Conservation (phyloP, 2,888 invertebrate species). For the Pheosia gnoma region DNA sequence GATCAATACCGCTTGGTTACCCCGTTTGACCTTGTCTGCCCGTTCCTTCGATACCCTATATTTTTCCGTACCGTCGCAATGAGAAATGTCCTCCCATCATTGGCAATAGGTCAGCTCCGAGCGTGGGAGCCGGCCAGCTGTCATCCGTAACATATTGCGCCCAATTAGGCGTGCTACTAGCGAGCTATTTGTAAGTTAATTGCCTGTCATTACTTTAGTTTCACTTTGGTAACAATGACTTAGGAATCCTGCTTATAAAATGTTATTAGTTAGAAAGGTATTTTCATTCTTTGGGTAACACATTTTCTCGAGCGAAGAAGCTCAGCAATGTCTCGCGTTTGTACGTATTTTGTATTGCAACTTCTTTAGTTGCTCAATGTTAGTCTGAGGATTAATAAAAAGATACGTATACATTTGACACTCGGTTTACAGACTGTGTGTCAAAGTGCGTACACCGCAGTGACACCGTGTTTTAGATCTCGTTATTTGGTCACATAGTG, state of each 20-base stretch:
- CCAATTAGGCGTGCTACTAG: slow-evolving; percentile 7
- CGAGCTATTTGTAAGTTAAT: slow-evolving; percentile 3
- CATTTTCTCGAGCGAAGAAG: background rate
- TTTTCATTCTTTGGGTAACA: background rate
- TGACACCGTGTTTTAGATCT: no score
- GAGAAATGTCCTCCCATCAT: slow-evolving; percentile 7
- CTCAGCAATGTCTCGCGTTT: no score
- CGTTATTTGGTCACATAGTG: no score
- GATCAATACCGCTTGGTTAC: background rate
- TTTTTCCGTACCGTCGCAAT: background rate
- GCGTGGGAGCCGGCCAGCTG: slow-evolving; percentile 4
- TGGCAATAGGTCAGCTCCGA: background rate
- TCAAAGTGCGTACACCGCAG: no score
- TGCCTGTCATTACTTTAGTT: slow-evolving; percentile 2
- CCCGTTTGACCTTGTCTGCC: background rate
- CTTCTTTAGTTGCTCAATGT: no score
- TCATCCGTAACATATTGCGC: slow-evolving; percentile 2
- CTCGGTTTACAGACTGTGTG: no score
- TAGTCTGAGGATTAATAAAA: no score
- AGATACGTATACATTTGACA: no score
- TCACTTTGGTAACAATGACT: background rate
- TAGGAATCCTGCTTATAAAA: background rate
- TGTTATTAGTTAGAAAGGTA: no score
- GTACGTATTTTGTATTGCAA: no score
- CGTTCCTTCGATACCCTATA: background rate